Evolutionary conservation across 1,140 invertebrate species (phyloP), one percentile per base, ranked within the genome.

Genomic region (Onthophagus taurus): DNA sequence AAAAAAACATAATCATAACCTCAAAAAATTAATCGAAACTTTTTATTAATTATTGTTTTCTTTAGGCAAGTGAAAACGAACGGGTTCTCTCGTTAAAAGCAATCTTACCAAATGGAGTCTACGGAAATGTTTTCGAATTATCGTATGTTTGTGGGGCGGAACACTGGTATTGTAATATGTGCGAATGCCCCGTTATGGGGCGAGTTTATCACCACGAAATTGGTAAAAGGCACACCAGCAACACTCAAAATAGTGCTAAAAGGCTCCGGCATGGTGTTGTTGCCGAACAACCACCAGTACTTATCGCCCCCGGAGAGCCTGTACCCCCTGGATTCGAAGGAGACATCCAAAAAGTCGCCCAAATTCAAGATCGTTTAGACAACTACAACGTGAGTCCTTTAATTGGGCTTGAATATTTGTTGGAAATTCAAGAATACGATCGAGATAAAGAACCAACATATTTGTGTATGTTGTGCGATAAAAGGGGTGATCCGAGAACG

Each of bases 391-490:
- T 50, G n/a, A 54, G 58, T 3, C 64, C 68, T 9, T 49, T 71
- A 16, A 64, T 71, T 20, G 66, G 81, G 18, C 57, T 82, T 8
- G 83, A 85, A 59, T 86, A 85, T 59, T 60, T 82, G 18, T 59
- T 85, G 8, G 83, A 85, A 61, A 58, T 84, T 48, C 67, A 75
- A 17, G 77, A 80, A 44, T 68, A 75, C 48, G 71, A 77, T 23
- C 65, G 67, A 4, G 63, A 63, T 43, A 68, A 73, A 50, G 79
- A 83, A 55, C 80, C 81, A 1, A 67, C 70, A 43, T 86, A 86
- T 57, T 71, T 77, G 26, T 88, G 84, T 62, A 71, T 81, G 45
- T 66, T 86, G 30, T 88, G 84, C 64, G 72, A 77, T 52, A 85
- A 85, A 58, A 76, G 78, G 52, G 81, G 81, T 17, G 80, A 84